phyloP scores from a whole-genome alignment of 2,888 invertebrate species.

The Rhogogaster chlorosoma region DNA sequence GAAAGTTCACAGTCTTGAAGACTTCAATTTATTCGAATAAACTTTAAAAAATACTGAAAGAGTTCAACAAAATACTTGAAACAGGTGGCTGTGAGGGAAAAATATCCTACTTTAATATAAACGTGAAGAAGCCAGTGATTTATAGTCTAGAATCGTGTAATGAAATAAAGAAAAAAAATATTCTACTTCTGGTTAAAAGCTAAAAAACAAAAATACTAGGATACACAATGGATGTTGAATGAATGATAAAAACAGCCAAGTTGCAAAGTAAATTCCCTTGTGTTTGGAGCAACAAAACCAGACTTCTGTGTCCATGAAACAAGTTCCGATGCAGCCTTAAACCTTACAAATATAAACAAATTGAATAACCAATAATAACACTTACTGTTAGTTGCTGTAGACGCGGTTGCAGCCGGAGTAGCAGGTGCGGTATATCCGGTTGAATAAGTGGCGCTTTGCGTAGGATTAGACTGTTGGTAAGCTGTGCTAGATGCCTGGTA shows the following conservation, averaged over 20 bases:
- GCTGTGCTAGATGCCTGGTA: constrained; percentile 76
- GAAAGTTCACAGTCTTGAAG: neutral
- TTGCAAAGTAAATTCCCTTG: constrained; percentile 10
- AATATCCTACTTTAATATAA: neutral
- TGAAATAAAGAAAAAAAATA: neutral
- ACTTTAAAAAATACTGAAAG: neutral
- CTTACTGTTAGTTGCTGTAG: constrained; percentile 76
- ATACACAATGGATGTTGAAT: neutral
- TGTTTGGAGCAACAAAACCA: neutral
- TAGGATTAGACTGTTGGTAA: constrained; percentile 75
- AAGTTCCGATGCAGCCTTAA: neutral
- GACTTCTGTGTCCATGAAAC: neutral
- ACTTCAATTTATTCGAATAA: neutral
- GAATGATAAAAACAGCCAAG: neutral
- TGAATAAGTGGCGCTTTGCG: constrained; percentile 74
- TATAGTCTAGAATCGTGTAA: neutral
- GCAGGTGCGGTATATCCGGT: constrained; percentile 76
- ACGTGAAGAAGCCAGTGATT: neutral
- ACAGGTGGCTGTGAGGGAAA: neutral
- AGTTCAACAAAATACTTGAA: too few species aligned
- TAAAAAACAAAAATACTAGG: neutral
- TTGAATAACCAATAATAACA: constrained; percentile 54
- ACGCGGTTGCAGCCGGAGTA: constrained; percentile 74
- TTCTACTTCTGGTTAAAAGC: too few species aligned
- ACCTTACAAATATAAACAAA: neutral